Evolutionary conservation across 2,797 vertebrate genomes (phyloP), one percentile per base, ranked within the genome.

Genomic region (Natrix natrix): DNA sequence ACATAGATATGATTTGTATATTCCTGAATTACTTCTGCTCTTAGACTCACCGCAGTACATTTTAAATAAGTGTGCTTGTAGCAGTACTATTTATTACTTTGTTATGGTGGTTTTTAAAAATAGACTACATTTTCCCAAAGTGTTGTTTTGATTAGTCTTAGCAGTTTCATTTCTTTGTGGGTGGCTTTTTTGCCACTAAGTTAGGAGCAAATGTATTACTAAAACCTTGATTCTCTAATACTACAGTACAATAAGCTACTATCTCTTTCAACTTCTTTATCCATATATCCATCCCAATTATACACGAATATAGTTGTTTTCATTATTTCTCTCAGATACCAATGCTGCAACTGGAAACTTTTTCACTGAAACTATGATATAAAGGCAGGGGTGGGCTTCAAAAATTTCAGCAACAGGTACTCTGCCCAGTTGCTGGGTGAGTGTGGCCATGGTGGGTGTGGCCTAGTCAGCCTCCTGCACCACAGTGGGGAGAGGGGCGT

Each of bases 1-100:
- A 37, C 52, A 69, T 61, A 48, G 37, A 26, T 83, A 48, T 13
- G 37, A 83, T 22, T 24, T 37, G 5, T 22, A 22, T 59, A 37
- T 88, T 90, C 6, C 63, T 74, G 63, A 55, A 90, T 43, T 69
- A 59, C 89, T 95, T 89, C 86, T 86, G 8, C 87, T 94, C 43
- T 87, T 93, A 91, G 20, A 90, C 16, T 60, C 93, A 93, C 86
- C 24, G 78, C 56, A 37, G 17, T 74, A 37, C 69, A 28, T 22
- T 90, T 93, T 43, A 90, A 91, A 20, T n/a, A 61, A 16, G 6
- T 59, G 10, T 55, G 8, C 13, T 54, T 69, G 48, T 92, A 95
- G 92, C 43, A 26, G 3, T 66, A 83, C 22, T 13, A 11, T 92
- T 4, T 90, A 55, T 92, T 91, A 59, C 54, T 4, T 95, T 91